phyloP scores from a whole-genome alignment of 2,888 invertebrate species.

The Luffia ferchaultella region DNA sequence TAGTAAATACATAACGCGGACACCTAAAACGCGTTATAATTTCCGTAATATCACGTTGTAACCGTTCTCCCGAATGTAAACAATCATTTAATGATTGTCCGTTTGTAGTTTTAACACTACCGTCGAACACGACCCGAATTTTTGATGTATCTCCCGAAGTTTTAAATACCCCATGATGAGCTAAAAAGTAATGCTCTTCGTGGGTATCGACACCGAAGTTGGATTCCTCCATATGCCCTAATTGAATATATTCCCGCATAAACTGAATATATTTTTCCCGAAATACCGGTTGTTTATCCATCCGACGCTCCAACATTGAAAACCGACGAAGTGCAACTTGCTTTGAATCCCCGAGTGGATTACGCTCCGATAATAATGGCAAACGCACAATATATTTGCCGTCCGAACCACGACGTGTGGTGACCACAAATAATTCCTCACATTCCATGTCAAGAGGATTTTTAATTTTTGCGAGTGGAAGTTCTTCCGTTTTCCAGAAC shows the following conservation, averaged over 20 bases:
- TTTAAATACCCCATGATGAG: conserved; percentile 5
- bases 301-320: neutral
- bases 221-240: conserved; percentile 3
- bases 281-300: neutral
- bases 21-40: conserved; percentile 4
- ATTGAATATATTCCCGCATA: conserved; percentile 3
- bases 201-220: neutral
- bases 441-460: conserved; percentile 3
- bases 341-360: neutral
- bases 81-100: conserved; percentile 3
- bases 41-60: conserved; percentile 4
- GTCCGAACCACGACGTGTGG: neutral
- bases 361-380: neutral
- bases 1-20: conserved; percentile 4
- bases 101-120: neutral
- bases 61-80: conserved; percentile 4
- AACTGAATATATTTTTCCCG: conserved; percentile 2
- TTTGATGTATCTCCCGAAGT: neutral
- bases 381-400: conserved; percentile 1
- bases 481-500: conserved; percentile 6
- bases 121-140: conserved; percentile 4
- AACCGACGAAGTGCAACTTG: neutral
- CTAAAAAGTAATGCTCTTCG: neutral
- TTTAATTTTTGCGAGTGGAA: neutral
- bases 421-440: neutral